Conservation (phyloP, 1,140 invertebrate genomes). For the Procambarus virginalis region DNA sequence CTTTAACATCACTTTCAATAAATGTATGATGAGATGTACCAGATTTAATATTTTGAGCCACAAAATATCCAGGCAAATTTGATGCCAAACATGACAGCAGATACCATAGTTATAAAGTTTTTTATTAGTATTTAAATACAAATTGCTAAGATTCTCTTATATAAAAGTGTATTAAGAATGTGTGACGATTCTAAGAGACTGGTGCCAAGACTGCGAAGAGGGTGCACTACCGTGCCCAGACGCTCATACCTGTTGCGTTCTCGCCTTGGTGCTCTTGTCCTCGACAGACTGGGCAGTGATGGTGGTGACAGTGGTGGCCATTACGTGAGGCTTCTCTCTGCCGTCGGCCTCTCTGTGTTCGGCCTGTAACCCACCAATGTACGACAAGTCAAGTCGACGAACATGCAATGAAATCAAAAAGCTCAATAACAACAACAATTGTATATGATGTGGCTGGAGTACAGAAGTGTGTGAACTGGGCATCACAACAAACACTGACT, state of each 20-base stretch:
- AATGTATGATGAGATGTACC: too few species aligned
- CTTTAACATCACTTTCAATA: too few species aligned
- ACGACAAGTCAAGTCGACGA: constrained; percentile 10
- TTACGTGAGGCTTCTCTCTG: constrained; percentile 82
- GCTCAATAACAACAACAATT: neutral
- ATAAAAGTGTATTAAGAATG: too few species aligned
- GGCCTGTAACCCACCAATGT: constrained; percentile 15
- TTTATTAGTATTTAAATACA: too few species aligned
- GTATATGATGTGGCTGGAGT: neutral
- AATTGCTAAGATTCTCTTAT: too few species aligned
- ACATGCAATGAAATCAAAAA: constrained; percentile 9
- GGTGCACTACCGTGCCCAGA: neutral
- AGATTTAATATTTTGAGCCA: too few species aligned
- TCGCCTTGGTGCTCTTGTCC: constrained; percentile 90
- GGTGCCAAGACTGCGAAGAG: too few species aligned
- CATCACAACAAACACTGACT: too few species aligned
- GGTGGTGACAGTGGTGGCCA: constrained; percentile 90
- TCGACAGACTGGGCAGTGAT: constrained; percentile 91
- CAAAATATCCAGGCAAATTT: too few species aligned
- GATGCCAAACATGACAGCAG: too few species aligned
- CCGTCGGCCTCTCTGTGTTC: constrained; percentile 37
- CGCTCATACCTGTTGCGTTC: constrained; percentile 80
- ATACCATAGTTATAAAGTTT: too few species aligned
- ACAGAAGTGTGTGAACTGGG: neutral
- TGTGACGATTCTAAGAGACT: too few species aligned